A percentile compares a stretch with the other conserved stretches of the same genome.
These are phyloP conservation scores for Damaliscus lunatus DNA, from an alignment of 2,113 vertebrate genomes.

Conservation along the genomic window DNA sequence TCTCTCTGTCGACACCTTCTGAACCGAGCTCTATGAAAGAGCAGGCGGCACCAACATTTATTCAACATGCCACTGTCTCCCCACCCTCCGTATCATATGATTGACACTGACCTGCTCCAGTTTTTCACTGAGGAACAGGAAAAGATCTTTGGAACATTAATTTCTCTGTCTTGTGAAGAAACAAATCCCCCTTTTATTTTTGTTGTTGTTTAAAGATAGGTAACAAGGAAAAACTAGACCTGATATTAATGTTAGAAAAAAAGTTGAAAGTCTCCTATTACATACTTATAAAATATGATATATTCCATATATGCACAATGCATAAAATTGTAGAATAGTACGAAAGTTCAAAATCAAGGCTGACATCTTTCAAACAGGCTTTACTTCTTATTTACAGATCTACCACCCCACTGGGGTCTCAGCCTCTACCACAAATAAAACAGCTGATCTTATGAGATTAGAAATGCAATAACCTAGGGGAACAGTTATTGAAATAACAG, in stretches of 20 bases:
- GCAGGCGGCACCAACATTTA: background rate
- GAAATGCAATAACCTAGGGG: background rate
- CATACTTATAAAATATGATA: background rate
- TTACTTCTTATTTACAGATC: background rate
- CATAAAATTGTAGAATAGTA: background rate
- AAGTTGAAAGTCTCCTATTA: background rate
- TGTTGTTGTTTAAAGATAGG: background rate
- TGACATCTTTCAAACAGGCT: background rate
- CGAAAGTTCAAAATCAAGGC: background rate
- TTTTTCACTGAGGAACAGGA: background rate
- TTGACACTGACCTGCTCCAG: background rate
- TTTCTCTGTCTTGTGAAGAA: background rate
- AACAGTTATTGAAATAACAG: constrained; percentile 35
- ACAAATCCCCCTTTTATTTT: background rate
- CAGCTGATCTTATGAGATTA: background rate
- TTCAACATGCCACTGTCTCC: background rate
- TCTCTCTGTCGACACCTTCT: background rate
- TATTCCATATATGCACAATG: background rate
- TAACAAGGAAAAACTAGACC: background rate
- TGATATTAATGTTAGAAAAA: background rate
- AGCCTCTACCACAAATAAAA: background rate
- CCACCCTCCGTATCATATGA: background rate
- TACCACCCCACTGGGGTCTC: background rate
- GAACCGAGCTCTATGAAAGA: background rate
- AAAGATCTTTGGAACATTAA: background rate